Evolutionary conservation across 2,797 vertebrate species (phyloP).

Genomic region (Pteropus rufus): DNA sequence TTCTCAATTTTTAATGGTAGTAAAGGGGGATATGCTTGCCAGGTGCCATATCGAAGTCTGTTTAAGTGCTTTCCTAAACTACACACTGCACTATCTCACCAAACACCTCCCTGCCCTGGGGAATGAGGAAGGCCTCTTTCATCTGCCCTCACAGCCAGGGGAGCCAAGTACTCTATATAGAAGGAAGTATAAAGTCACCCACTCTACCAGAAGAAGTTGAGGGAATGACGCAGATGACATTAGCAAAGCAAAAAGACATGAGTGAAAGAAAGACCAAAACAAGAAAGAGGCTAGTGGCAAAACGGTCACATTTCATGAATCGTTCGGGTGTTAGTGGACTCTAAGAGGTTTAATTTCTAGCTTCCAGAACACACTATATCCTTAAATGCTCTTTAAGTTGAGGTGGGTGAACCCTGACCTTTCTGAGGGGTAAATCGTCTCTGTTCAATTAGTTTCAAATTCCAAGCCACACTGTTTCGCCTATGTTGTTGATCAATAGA

Average conservation of each 20-base stretch:
- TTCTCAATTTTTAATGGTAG: not conserved
- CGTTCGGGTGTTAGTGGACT: not conserved
- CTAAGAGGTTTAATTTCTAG: not conserved
- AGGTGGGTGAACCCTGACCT: not conserved
- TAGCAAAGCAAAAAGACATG: not conserved
- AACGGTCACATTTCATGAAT: not conserved
- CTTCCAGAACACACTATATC: not conserved
- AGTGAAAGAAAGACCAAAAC: not conserved
- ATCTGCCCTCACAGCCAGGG: not conserved
- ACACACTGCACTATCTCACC: not conserved
- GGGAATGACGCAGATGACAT: not conserved
- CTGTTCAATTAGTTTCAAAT: not conserved
- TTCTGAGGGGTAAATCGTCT: not conserved
- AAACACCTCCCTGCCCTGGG: not conserved
- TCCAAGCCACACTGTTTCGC: not conserved
- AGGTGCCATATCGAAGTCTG: not conserved
- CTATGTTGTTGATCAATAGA: not conserved
- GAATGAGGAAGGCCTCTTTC: accelerated
- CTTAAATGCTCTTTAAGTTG: not conserved
- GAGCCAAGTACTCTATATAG: not conserved
- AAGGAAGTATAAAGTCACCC: not conserved
- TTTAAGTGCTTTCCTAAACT: not conserved
- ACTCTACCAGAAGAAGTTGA: not conserved
- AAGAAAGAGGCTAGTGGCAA: not conserved
- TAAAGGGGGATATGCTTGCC: not conserved